Evolutionary conservation across 2,888 invertebrate genomes (phyloP), one percentile per base, ranked within the genome.

Genomic region (Opisthograptis luteolata): DNA sequence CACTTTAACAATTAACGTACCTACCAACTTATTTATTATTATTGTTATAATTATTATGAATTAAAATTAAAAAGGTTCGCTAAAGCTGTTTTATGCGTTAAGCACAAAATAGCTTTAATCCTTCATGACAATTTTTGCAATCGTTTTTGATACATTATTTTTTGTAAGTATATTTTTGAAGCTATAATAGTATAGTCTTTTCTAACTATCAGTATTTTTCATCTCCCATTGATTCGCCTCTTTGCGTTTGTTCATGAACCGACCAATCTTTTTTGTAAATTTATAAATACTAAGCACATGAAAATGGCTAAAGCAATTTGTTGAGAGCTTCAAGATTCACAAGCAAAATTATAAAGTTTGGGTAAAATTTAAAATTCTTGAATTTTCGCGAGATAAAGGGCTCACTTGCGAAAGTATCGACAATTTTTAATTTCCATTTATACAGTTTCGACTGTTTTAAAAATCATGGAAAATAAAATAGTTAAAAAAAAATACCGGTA

Each of bases 221-320:
- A 55, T 47, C 55, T n/a, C 44, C 52, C 55, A 76, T 76, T 62
- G 61, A 73, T 76, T 77, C 64, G 59, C 68, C 67, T 61, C 60
- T 66, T 62, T 41, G 47, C 45, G 46, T 56, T 55, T 55, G 45
- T 55, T 51, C 41, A 70, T 59, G 64, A 79, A 76, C 71, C 60
- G 84, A 84, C 84, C 86, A 86, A 87, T 64, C 63, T 67, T 69
- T 78, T 79, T 83, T 82, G 75, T 82, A 84, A 78, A 79, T 81
- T 79, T 80, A 78, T 81, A 76, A 71, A 68, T 73, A 75, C 69
- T 72, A 74, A 66, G 57, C 64, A 60, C 51, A 58, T 68, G 76
- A 70, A 67, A 70, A 55, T 48, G 67, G 64, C 64, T 58, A 51
- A 37, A 68, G 67, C 64, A 22, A 35, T 9, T 31, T 40, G 54